Base-by-base conservation (phyloP, 1,140 invertebrate species). In the Sogatella furcifera region DNA sequence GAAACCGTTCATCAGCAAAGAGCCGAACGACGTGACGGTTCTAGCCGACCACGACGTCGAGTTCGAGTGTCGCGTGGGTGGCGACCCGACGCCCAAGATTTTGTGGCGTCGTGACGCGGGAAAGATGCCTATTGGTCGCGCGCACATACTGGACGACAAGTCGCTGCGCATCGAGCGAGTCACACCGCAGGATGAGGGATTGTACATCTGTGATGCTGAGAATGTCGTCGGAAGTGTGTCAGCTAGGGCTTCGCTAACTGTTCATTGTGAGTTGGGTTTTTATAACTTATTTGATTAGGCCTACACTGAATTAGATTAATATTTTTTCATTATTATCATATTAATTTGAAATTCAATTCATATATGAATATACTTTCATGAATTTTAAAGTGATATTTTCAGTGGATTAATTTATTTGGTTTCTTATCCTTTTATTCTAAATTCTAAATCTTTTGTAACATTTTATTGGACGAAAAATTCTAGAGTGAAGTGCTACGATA, bases 21-120 rank as follows among this genome's bases (percentile, higher is more conserved):
- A 89, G 64, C 93, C 94, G 11, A 81, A 86, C 59, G 92, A 96
- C 73, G 80, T 88, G 64, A 90, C 88, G 11, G 84, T 89, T 46
- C 77, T 91, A 59, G 81, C 85, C 60, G 89, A 89, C 11, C 83
- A 89, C 69, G 83, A 81, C 17, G 89, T 91, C 0, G 84, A 88
- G 62, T 92, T 98, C 70, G 85, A 89, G 52, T 98, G 95, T 71
- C 81, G 84, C 55, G 92, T 92, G 0, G 88, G 88, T 55, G 95
- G 94, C 11, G 90, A 94, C 73, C 93, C 93, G n/a, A 78, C 80
- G 22, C 90, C 92, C 0, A 84, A 89, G 65, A 84, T 95, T 11
- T 81, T 93, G 52, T 95, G 94, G 95, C 82, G 87, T 52, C 85
- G 92, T 68, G 87, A 93, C 70, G 88, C 89, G 64, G 88, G 85